Percentiles rank a stretch among this genome's conserved stretches.
phyloP scores from a whole-genome alignment of 92 coral and sea anemone genomes.

The Heteractis magnifica region DNA sequence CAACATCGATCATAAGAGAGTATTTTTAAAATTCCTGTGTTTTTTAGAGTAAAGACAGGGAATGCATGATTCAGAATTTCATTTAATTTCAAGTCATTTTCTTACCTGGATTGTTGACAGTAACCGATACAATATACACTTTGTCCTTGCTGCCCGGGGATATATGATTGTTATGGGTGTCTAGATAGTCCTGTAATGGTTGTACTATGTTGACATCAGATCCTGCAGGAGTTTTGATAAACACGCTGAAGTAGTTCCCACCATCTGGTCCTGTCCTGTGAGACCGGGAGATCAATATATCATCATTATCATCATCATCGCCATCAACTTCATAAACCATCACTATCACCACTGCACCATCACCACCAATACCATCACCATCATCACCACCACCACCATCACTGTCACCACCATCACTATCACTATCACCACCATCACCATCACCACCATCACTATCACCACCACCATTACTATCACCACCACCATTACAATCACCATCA shows the following conservation, averaged over 20 bases:
- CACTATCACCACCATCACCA: background rate
- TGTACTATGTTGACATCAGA: slow-evolving; percentile 40
- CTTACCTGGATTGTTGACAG: background rate
- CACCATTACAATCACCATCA: background rate
- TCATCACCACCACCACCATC: slow-evolving; percentile 16
- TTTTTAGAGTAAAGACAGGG: too few relatives aligned
- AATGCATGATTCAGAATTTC: too few relatives aligned
- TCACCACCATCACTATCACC: background rate
- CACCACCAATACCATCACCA: background rate
- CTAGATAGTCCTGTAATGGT: slow-evolving; percentile 48
- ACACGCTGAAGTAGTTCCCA: slow-evolving; percentile 48
- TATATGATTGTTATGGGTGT: slow-evolving; percentile 52
- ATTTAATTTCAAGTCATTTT: too few relatives aligned
- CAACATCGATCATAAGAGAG: too few relatives aligned
- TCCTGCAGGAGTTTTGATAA: slow-evolving; percentile 45
- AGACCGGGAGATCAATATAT: background rate
- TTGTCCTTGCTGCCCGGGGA: slow-evolving; percentile 24
- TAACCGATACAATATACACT: background rate
- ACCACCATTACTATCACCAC: background rate
- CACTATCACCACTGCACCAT: background rate
- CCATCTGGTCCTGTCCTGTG: slow-evolving; percentile 44
- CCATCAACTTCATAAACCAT: background rate
- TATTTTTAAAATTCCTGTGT: too few relatives aligned
- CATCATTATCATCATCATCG: background rate
- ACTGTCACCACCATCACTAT: background rate